Percentiles rank a stretch among this genome's conserved stretches.
Evolutionary conservation across 2,113 vertebrate genomes (phyloP).

Genomic region (Bubalus kerabau): DNA sequence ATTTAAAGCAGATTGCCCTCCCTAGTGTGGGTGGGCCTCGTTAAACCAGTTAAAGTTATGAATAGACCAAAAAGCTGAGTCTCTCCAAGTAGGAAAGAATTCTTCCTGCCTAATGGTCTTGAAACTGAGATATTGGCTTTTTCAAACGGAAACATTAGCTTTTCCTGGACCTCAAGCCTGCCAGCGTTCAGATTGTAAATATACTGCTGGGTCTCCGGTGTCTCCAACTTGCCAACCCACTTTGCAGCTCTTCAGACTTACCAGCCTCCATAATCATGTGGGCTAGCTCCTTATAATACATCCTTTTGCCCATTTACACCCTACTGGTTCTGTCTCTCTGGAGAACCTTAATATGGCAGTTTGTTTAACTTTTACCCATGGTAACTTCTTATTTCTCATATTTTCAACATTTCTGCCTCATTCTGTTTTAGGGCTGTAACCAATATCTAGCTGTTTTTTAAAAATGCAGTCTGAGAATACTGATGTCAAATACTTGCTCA

Average conservation of each 20-base stretch:
- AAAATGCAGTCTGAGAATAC: neutral
- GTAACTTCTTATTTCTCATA: neutral
- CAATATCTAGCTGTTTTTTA: neutral
- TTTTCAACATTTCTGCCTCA: neutral
- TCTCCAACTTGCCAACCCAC: neutral
- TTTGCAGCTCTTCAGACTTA: neutral
- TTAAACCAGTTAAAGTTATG: neutral
- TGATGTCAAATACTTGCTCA: neutral
- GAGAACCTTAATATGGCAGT: neutral
- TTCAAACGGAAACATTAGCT: neutral
- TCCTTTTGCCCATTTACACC: neutral
- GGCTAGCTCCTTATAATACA: neutral
- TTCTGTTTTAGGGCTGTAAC: neutral
- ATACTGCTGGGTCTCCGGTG: fast-evolving
- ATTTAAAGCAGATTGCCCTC: neutral
- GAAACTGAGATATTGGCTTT: neutral
- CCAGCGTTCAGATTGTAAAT: neutral
- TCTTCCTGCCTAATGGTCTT: neutral
- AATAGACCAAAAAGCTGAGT: neutral
- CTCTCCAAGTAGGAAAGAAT: neutral
- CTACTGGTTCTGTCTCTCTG: neutral
- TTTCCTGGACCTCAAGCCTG: neutral
- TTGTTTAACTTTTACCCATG: neutral
- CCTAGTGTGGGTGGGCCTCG: no score
- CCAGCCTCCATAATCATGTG: neutral